Evolutionary conservation across 2,113 vertebrate species (phyloP), one percentile per base, ranked within the genome.

Genomic region (Chitala chitala): DNA sequence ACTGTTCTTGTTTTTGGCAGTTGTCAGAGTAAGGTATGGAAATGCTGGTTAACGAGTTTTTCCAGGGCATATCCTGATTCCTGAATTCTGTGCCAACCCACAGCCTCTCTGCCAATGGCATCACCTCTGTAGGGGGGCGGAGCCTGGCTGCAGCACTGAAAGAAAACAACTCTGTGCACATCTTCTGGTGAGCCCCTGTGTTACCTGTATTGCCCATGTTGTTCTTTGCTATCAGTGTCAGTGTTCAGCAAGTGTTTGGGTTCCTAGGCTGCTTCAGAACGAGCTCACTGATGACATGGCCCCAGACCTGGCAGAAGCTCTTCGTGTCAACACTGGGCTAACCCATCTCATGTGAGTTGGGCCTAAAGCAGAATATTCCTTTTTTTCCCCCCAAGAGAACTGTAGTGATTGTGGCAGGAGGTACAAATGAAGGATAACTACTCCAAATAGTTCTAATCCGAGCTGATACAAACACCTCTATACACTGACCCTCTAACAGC

Each of bases 61-160:
- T 33, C 46, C 26, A 36, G 15, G 46, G 13, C n/a, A n/a, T 66
- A n/a, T 44, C 38, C 24, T 44, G 42, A 69, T 69, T 31, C 26
- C 24, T 53, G 26, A 10, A 12, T 50, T 69, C 22, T 76, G n/a
- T 20, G 53, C 15, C 38, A 36, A 59, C 73, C 77, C 74, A 15
- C 56, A 98, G 96, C 76, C 92, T 98, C 0, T 93, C 96, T 0
- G 92, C 89, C 78, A 98, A 96, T 1, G 87, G 90, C 76, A 95
- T 98, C 85, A 92, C 95, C 0, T 86, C 92, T 7, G 86, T 85
- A 71, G 96, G 96, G 53, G 96, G 95, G 36, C 90, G 78, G 80
- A 85, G 83, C 36, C 88, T 98, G 12, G 92, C 94, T 0, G 86
- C 86, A 81, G 94, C 94, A 0, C 86, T 98, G 80, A 87, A 82